Evolutionary conservation across 2,797 vertebrate genomes (phyloP), one percentile per base, ranked within the genome.

Genomic region (Brachyrhaphis roseni): DNA sequence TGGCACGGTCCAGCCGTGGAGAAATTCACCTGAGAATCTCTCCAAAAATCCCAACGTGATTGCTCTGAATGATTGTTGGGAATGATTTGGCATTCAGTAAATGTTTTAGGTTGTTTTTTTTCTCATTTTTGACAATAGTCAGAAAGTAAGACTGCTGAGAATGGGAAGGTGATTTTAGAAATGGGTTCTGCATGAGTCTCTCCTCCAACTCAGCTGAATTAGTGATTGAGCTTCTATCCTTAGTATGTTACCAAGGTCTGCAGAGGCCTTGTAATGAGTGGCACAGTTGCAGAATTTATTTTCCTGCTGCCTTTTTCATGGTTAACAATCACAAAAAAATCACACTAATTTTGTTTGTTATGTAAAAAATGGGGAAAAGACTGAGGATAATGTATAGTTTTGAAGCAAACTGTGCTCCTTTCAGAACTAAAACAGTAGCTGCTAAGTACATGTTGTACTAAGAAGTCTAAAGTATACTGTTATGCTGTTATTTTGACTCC

Each of bases 21-120:
- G 1, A 12, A 70, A 78, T 36, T 20, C 43, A 72, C 26, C 39
- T 12, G 20, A 76, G 28, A n/a, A 66, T 51, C 5, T 12, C 46
- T 81, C 93, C 49, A 20, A 66, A 8, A 23, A 39, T 26, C 36
- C 36, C 20, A 90, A 92, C 78, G 84, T 95, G 1, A 86, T 94
- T 2, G 92, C 90, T 41, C 80, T 95, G 62, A 82, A 34, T 34
- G 34, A 34, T 34, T 34, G 96, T 98, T 90, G 97, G 97, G 84
- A 94, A 97, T 34, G 85, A 97, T 75, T 95, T 94, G 77, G 92
- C 97, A 86, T 98, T 98, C 89, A 97, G 97, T 93, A 95, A 97
- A 72, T 94, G 95, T 0, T 73, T 90, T 4, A 95, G 91, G 68
- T 2, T 10, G 2, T 90, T 93, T 41, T 5, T 41, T 5, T 6